Conservation (phyloP, 2,797 vertebrate genomes). For the Hippoglossus hippoglossus region DNA sequence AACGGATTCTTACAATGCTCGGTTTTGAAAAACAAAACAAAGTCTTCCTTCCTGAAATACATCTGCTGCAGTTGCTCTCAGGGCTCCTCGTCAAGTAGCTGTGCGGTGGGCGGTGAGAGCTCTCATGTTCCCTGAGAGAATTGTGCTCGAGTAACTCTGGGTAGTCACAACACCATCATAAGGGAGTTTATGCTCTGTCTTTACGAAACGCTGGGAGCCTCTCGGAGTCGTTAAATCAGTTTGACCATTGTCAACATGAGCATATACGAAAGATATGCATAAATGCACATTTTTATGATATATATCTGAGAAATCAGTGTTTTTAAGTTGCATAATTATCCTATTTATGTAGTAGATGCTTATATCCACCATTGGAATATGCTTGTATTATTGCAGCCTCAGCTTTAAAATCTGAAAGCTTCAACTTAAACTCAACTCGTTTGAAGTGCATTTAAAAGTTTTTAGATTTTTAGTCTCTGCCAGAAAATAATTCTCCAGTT, state of each 20-base stretch:
- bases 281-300: too few relatives aligned
- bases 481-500: too few relatives aligned
- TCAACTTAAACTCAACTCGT: too few relatives aligned
- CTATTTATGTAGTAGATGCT: too few relatives aligned
- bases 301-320: not conserved
- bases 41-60: slow-evolving; percentile 44
- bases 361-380: too few relatives aligned
- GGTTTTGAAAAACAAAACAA: slow-evolving; percentile 1
- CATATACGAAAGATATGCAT: not conserved
- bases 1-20: slow-evolving; percentile 17
- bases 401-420: too few relatives aligned
- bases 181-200: slow-evolving; percentile 13
- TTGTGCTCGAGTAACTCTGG: slow-evolving; percentile 37
- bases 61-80: slow-evolving; percentile 45
- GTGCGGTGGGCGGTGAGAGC: slow-evolving; percentile 50
- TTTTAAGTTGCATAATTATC: not conserved
- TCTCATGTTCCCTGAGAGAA: slow-evolving; percentile 44
- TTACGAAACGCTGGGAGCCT: slow-evolving; percentile 8
- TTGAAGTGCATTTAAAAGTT: too few relatives aligned
- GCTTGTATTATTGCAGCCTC: too few relatives aligned
- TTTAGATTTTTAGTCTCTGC: too few relatives aligned
- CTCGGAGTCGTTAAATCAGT: not conserved
- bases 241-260: not conserved
- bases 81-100: slow-evolving; percentile 35
- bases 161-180: slow-evolving; percentile 29